Percentiles rank a stretch among this genome's conserved stretches.
These are phyloP conservation scores for Mycteria americana DNA, from an alignment of 2,797 vertebrate species.

Conservation along the genomic window DNA sequence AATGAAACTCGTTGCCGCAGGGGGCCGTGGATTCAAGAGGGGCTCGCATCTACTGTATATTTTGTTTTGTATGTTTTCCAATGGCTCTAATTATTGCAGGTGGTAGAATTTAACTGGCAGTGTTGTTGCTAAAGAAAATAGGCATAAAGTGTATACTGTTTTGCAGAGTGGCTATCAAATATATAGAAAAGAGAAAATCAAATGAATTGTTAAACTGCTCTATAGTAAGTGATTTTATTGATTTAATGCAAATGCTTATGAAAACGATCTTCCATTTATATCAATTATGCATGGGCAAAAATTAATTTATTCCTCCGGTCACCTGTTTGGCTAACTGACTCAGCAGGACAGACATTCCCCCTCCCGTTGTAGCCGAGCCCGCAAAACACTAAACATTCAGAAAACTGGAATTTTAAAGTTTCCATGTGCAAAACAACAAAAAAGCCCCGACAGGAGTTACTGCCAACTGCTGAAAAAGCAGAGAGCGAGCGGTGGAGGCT, in stretches of 20 bases:
- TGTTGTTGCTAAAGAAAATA: slow-evolving; percentile 53
- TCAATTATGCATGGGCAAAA: slow-evolving; percentile 71
- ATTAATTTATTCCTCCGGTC: slow-evolving; percentile 74
- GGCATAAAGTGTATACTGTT: slow-evolving; percentile 55
- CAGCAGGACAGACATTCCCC: slow-evolving; percentile 37
- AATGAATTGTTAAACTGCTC: slow-evolving; percentile 67
- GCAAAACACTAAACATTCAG: neutral
- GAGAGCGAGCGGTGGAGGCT: slow-evolving; percentile 41
- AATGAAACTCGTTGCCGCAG: slow-evolving; percentile 53
- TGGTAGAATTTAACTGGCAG: slow-evolving; percentile 60
- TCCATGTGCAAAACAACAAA: slow-evolving; percentile 57
- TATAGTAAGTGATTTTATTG: slow-evolving; percentile 71
- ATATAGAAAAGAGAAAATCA: slow-evolving; percentile 66
- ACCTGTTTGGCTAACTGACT: slow-evolving; percentile 64
- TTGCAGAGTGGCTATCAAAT: slow-evolving; percentile 47
- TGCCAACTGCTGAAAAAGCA: slow-evolving; percentile 61
- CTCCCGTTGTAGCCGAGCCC: neutral
- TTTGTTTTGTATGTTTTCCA: slow-evolving; percentile 61
- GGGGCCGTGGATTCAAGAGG: slow-evolving; percentile 51
- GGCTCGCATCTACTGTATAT: slow-evolving; percentile 35
- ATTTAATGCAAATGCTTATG: slow-evolving; percentile 72
- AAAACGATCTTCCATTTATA: slow-evolving; percentile 69
- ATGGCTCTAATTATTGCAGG: slow-evolving; percentile 63
- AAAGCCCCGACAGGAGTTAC: slow-evolving; percentile 52
- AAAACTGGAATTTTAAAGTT: slow-evolving; percentile 42